Conservation (phyloP, 2,113 vertebrate species). For the Baryphthengus martii region DNA sequence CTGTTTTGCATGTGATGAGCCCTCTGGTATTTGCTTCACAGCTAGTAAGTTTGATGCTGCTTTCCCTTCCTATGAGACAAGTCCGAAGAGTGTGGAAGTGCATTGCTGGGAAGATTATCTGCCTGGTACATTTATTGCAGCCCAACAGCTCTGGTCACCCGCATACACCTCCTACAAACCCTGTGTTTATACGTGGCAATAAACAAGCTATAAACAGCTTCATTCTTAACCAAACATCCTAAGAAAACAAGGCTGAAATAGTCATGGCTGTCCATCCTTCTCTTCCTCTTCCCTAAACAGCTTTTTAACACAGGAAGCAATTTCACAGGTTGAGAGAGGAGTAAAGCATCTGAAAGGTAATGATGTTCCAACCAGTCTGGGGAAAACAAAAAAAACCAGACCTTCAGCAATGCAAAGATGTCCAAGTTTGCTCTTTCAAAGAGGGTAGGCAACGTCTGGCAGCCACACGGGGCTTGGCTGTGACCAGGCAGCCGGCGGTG, state of each 20-base stretch:
- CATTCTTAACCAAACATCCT: neutral
- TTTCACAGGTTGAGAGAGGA: neutral
- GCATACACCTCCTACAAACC: rapidly evolving
- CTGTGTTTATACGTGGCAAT: neutral
- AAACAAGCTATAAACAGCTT: neutral
- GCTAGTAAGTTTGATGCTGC: neutral
- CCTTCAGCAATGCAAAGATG: neutral
- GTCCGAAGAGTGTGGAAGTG: neutral
- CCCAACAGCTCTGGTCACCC: neutral
- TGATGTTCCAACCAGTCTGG: rapidly evolving
- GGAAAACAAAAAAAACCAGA: neutral
- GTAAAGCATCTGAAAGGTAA: neutral
- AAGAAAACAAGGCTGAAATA: neutral
- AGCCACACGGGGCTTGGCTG: rapidly evolving
- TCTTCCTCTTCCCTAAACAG: neutral
- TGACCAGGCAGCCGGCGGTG: neutral
- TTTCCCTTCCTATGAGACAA: neutral
- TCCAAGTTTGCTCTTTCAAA: neutral
- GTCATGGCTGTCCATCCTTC: rapidly evolving
- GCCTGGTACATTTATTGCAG: neutral
- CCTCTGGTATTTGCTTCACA: neutral
- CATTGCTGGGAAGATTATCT: neutral
- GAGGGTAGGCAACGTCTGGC: neutral
- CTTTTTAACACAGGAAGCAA: neutral
- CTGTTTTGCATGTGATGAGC: neutral